Evolutionary conservation across 2,888 invertebrate species (phyloP), one percentile per base, ranked within the genome.

Genomic region (Phortica magna): DNA sequence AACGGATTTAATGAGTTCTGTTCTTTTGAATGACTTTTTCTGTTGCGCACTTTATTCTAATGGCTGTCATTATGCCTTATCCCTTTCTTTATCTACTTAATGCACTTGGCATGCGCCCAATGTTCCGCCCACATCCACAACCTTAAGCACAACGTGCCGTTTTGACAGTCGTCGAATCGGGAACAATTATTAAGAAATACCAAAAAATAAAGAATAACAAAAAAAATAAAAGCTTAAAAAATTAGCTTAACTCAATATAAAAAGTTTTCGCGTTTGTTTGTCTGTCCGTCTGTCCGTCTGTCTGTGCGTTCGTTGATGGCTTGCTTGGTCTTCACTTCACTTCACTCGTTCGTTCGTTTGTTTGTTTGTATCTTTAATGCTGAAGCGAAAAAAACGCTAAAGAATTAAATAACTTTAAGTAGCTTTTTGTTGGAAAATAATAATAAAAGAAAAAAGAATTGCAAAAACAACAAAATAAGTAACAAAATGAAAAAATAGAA

Each of bases 21-120:
- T 53, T 48, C 48, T 48, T 48, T 14, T 65, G 68, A 68, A 68
- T 48, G 48, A 68, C 70, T 71, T 71, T 71, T 53, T 71, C 1
- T 70, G 6, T 22, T 19, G 43, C n/a, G 80, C 84, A 84, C 86
- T 87, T 86, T 84, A 85, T 84, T 84, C 84, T 85, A 87, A 87
- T 85, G 86, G 87, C 84, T 83, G 83, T 83, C 87, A 87, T 85
- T 87, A 87, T 87, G 87, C 87, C 83, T 85, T 85, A 85, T 85
- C 85, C 84, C 82, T 81, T 85, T 22, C 48, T 22, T 70, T 70
- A 48, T 43, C 19, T 67, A 67, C 61, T 61, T 48, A 31, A 31
- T 31, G 31, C 31, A 31, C 31, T 31, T 31, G 31, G 31, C 31
- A 31, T 31, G 31, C 31, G 31, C 31, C 31, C 31, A 31, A 31